Percentiles rank a stretch among this genome's conserved stretches.
These are phyloP conservation scores for Seriola aureovittata DNA, from an alignment of 2,113 vertebrate genomes.

Conservation along the genomic window DNA sequence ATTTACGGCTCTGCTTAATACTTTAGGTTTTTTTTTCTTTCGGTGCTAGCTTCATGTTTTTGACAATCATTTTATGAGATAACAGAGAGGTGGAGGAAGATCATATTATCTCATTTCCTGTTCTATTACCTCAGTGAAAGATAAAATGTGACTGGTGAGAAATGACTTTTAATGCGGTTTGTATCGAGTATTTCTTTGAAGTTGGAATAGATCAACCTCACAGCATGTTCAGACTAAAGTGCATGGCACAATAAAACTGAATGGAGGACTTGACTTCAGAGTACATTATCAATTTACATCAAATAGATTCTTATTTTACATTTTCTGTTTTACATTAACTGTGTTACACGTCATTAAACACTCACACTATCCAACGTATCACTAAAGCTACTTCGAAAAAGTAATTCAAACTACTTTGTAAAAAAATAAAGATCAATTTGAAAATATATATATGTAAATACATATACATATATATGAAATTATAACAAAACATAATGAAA, in stretches of 20 bases:
- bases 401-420: too few relatives aligned
- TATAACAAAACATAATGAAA: too few relatives aligned
- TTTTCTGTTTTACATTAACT: too few relatives aligned
- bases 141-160: neutral
- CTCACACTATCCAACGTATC: too few relatives aligned
- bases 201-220: neutral
- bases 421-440: too few relatives aligned
- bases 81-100: conserved; percentile 19
- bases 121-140: conserved; percentile 13
- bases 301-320: too few relatives aligned
- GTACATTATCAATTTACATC: neutral
- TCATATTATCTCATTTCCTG: conserved; percentile 18
- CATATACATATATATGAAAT: too few relatives aligned
- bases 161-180: conserved; percentile 27
- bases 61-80: conserved; percentile 36
- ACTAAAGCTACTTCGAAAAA: too few relatives aligned
- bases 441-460: too few relatives aligned
- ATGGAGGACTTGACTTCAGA: neutral
- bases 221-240: neutral
- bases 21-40: conserved; percentile 25
- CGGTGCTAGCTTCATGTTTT: conserved; percentile 26
- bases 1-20: conserved; percentile 61
- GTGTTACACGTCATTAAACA: too few relatives aligned
- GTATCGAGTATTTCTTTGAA: conserved; percentile 7
- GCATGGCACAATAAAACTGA: neutral